Evolutionary conservation across 2,113 vertebrate species (phyloP), one percentile per base, ranked within the genome.

Genomic region (Stegostoma tigrinum): DNA sequence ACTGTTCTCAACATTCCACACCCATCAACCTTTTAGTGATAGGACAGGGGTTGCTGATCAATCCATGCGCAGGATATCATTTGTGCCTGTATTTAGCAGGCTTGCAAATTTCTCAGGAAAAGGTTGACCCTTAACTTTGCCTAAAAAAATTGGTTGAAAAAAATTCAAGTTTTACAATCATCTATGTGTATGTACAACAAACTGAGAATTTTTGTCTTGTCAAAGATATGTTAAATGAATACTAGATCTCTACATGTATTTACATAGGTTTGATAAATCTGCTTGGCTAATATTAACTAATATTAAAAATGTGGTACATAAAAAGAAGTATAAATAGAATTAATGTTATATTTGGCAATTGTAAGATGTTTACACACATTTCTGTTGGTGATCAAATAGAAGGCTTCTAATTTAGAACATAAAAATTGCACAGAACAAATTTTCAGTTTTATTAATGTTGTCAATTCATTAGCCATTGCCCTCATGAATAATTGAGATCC

Each of bases 181-280:
- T 61, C 55, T 61, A 61, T 61, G 55, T 61, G 7, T 61, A 61
- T 90, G 19, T 19, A 55, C 14, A 27, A 61, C 38, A 90, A 90
- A 61, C 55, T 34, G 24, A 61, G 24, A n/a, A 34, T 66, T 93
- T 21, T 66, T 30, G 61, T n/a, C 0, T 93, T 34, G 12, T 27
- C n/a, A n/a, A 42, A 66, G 21, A 64, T 61, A 93, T 38, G 34
- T 83, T 83, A 21, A n/a, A 14, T 66, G 17, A 64, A 14, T 90
- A 90, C n/a, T 90, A 34, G 23, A 34, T 90, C 48, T 55, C 48
- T 90, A 14, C 87, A 90, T 90, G 64, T 90, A 64, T 90, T 90
- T 90, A 90, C 15, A 14, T 6, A 3, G 61, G 27, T 89, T 21
- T 15, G 52, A 23, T 89, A 83, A 83, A 38, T 83, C 78, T 83